Conservation (phyloP, 2,797 vertebrate species). For the Catamblyrhynchus diadema region DNA sequence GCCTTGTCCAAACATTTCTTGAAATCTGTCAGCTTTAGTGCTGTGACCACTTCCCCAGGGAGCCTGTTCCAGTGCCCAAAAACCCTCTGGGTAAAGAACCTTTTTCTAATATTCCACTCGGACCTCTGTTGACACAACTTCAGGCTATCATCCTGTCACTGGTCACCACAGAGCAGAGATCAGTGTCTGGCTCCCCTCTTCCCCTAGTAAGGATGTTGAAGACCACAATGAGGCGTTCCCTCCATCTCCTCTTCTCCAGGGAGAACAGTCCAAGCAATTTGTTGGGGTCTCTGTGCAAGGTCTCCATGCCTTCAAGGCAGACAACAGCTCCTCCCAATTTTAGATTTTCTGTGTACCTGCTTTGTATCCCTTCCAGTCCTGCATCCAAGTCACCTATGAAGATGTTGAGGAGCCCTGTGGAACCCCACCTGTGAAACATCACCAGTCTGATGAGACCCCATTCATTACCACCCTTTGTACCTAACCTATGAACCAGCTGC, state of each 20-base stretch:
- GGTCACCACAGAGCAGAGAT: neutral
- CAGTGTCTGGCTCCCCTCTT: neutral
- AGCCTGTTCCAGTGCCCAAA: neutral
- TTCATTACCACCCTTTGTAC: neutral
- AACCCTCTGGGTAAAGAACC: accelerated
- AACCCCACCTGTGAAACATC: neutral
- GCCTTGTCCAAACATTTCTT: neutral
- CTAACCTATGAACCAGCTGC: accelerated
- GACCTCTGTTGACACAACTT: neutral
- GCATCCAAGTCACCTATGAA: neutral
- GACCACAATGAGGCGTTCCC: too few species aligned
- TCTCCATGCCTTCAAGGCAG: neutral
- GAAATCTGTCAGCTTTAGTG: neutral
- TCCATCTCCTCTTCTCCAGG: neutral
- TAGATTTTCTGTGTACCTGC: neutral
- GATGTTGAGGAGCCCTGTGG: neutral
- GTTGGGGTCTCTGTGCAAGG: neutral
- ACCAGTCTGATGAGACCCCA: neutral
- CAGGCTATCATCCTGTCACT: neutral
- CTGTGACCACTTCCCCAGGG: too few species aligned
- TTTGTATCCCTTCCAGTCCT: neutral
- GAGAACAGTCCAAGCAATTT: neutral
- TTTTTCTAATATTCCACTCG: neutral
- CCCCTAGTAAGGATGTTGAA: neutral
- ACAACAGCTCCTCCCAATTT: neutral